Percentiles rank a stretch among this genome's conserved stretches.
Conservation (phyloP, 2,113 vertebrate genomes). For the Recurvirostra avosetta region DNA sequence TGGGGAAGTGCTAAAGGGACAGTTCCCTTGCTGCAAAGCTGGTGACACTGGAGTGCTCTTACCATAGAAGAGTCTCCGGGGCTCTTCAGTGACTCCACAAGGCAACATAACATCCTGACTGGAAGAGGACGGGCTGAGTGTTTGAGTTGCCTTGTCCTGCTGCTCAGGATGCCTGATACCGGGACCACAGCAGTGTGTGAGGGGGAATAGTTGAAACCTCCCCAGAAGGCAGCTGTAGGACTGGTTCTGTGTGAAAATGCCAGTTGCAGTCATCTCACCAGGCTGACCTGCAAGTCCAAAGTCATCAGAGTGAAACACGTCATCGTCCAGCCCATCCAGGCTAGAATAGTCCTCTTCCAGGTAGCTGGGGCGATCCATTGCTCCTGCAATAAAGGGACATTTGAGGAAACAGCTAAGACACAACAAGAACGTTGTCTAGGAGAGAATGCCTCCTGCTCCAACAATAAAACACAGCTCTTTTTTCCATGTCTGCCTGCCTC, state of each 20-base stretch:
- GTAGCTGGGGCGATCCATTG: slow-evolving; percentile 78
- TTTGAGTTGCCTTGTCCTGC: slow-evolving; percentile 85
- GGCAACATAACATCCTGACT: slow-evolving; percentile 83
- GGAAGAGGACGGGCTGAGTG: slow-evolving; percentile 78
- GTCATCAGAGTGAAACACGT: slow-evolving; percentile 81
- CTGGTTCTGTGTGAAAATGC: slow-evolving; percentile 78
- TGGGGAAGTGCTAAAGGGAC: background rate
- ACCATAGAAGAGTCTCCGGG: slow-evolving; percentile 85
- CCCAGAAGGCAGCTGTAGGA: slow-evolving; percentile 76
- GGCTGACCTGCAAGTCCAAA: slow-evolving; percentile 76
- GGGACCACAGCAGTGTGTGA: slow-evolving; percentile 81
- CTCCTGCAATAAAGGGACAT: slow-evolving; percentile 67
- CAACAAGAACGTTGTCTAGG: background rate
- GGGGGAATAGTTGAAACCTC: slow-evolving; percentile 79
- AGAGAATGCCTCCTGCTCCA: background rate
- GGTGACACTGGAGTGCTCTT: slow-evolving; percentile 67
- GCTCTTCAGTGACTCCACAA: slow-evolving; percentile 81
- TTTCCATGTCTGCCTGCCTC: background rate
- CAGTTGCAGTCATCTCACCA: slow-evolving; percentile 74
- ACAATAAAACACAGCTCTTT: background rate
- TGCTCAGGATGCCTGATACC: slow-evolving; percentile 75
- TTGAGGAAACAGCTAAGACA: slow-evolving; percentile 36
- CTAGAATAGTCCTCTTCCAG: slow-evolving; percentile 72
- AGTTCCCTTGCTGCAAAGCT: slow-evolving; percentile 60
- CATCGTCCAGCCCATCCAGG: slow-evolving; percentile 80